These are phyloP conservation scores for Pardosa pseudoannulata DNA, from an alignment of 2,888 invertebrate genomes.

Conservation along the genomic window DNA sequence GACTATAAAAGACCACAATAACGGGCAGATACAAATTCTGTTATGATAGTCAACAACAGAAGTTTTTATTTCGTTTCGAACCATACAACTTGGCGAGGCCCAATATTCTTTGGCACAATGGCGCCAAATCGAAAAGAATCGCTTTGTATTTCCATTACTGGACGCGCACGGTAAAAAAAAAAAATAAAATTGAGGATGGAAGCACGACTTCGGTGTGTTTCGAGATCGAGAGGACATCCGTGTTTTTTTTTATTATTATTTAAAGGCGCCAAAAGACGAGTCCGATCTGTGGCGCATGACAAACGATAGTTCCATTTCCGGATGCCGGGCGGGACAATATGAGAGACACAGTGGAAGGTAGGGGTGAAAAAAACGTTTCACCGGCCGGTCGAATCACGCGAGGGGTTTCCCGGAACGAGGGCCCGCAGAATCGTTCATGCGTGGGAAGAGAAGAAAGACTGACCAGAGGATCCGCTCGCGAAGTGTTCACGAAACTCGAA, in stretches of 20 bases:
- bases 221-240: no score
- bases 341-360: slow-evolving; percentile 1
- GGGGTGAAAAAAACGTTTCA: background rate
- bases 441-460: background rate
- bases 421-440: background rate
- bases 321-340: no score
- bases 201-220: background rate
- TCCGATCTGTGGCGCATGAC: background rate
- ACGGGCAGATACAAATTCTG: no score
- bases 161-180: background rate
- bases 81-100: no score
- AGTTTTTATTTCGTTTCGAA: no score
- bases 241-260: no score
- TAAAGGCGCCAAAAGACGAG: background rate
- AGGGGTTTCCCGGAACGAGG: background rate
- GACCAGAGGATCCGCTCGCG: no score
- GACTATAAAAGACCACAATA: no score
- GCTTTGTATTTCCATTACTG: background rate
- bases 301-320: background rate
- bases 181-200: background rate
- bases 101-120: no score
- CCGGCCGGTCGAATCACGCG: background rate
- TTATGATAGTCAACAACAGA: no score
- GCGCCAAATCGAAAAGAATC: background rate
- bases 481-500: no score